Base-by-base conservation (phyloP, 2,888 invertebrate genomes). In the Drosophila cognata region DNA sequence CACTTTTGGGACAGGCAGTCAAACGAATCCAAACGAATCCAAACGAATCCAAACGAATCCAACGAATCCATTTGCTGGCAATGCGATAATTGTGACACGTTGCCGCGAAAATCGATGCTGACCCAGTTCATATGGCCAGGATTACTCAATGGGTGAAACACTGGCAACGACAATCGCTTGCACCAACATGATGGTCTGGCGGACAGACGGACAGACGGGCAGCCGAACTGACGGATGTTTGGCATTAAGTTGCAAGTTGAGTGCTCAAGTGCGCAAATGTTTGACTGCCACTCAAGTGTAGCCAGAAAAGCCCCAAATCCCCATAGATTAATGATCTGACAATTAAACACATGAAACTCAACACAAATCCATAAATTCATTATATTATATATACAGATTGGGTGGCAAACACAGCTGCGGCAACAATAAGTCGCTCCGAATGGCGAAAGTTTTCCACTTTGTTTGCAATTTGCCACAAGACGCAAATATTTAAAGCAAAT, bases 31-130 rank as follows among this genome's bases (percentile, higher is more conserved):
- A 46, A 46, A 21, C 46, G 46, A 46, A 43, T 43, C 13, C 21
- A 46, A 76, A 63, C 43, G 63, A 21, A 35, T 46, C 21, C 56
- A 62, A 62, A 31, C 58, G 43, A 43, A 43, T 43, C n/a, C 4
- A 55, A 55, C 55, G 28, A 29, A 57, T 31, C 57, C 57, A 57
- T 57, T 57, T 31, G 66, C 43, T 36, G 48, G 61, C 67, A 56
- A 29, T 61, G 25, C 77, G 73, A 88, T 84, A 89, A 90, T 85
- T 89, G 84, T 82, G 82, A 87, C 88, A 90, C 89, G 82, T 82
- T 77, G 82, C 85, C 62, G 60, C 74, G 71, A 87, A 90, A 90
- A 90, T 90, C 89, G 87, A 87, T 87, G 90, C 65, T 90, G 87
- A 87, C 87, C 87, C 88, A 87, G 87, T 90, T 87, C 61, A 84